A percentile compares a stretch with the other conserved stretches of the same genome.
Conservation (phyloP, 1,140 invertebrate genomes). For the Drosophila sproati region DNA sequence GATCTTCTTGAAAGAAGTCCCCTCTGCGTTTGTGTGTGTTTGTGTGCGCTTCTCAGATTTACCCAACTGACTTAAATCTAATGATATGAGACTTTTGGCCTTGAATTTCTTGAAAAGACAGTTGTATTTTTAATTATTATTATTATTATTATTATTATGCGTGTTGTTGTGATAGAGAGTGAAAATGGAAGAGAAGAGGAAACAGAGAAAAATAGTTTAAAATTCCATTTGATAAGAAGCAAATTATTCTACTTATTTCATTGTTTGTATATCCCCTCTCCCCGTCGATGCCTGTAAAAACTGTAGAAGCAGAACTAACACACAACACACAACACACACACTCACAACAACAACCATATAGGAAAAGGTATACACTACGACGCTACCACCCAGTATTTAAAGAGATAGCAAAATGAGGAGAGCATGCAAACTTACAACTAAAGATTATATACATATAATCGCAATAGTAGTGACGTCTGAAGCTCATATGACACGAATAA, state of each 20-base stretch:
- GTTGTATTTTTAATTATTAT: not conserved
- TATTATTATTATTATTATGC: not conserved
- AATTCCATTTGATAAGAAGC: slow-evolving; percentile 17
- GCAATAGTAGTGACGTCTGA: not conserved
- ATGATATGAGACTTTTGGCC: not conserved
- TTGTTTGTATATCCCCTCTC: not conserved
- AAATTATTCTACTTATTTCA: slow-evolving; percentile 11
- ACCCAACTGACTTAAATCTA: not conserved
- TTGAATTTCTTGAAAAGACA: not conserved
- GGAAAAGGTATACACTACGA: not conserved
- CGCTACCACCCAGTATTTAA: not conserved
- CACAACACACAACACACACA: not conserved
- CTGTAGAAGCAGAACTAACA: not conserved
- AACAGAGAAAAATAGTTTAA: slow-evolving; percentile 32
- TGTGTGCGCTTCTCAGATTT: not conserved
- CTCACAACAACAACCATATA: not conserved
- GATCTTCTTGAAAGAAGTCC: not conserved
- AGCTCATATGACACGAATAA: not conserved
- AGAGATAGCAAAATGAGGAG: not conserved
- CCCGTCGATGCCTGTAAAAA: not conserved
- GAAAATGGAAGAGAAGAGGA: slow-evolving; percentile 34
- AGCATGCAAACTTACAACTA: too few species aligned
- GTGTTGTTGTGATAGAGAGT: not conserved
- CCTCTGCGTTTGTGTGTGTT: slow-evolving; percentile 2
- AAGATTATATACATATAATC: not conserved